These are phyloP conservation scores for Microcebus lehilahytsara DNA, from an alignment of 2,113 vertebrate genomes.

Conservation along the genomic window DNA sequence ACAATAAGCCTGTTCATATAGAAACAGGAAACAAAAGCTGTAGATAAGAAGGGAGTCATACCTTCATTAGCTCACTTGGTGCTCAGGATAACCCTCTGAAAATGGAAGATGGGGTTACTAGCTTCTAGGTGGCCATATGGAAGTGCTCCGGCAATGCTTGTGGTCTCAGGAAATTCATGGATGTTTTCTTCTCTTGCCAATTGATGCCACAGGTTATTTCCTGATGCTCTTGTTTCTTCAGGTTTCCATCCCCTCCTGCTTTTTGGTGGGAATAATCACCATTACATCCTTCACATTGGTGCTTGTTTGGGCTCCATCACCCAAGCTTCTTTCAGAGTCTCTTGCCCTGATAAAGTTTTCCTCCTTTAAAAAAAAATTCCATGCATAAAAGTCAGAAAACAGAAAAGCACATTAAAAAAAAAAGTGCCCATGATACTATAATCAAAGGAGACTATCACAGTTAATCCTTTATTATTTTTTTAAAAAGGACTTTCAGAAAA, in stretches of 20 bases:
- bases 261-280: not conserved
- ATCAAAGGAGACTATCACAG: not conserved
- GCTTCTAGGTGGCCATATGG: not conserved
- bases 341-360: not conserved
- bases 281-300: not conserved
- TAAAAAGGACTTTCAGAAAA: conserved; percentile 20
- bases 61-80: not conserved
- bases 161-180: not conserved
- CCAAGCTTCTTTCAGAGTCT: not conserved
- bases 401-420: not conserved
- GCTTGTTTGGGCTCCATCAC: not conserved
- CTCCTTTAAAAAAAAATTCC: not conserved
- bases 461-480: not conserved
- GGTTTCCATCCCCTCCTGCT: not conserved
- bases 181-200: not conserved
- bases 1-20: conserved; percentile 33
- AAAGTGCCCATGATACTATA: not conserved
- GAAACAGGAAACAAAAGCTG: conserved; percentile 39
- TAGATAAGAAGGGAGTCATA: not conserved
- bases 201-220: not conserved
- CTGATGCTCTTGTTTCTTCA: not conserved
- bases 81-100: not conserved
- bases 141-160: not conserved
- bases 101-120: not conserved
- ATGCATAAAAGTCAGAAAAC: conserved; percentile 34